Conservation (phyloP, 92 coral and sea anemone species). For the Epizoanthus scotinus region DNA sequence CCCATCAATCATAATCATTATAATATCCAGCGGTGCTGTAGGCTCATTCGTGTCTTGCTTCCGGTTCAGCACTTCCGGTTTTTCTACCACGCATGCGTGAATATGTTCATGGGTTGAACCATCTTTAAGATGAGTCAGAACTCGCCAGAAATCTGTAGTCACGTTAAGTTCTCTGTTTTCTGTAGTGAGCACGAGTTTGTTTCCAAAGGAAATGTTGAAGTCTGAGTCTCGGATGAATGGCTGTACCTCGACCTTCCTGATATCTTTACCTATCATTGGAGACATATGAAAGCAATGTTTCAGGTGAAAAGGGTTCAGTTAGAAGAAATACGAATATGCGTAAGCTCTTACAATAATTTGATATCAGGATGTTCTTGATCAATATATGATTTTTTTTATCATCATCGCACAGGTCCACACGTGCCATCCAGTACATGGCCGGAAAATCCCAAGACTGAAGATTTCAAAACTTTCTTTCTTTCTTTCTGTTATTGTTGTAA, state of each 20-base stretch:
- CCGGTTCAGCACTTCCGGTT: conserved; percentile 62
- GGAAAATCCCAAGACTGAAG: too few relatives aligned
- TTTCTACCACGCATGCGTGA: conserved; percentile 70
- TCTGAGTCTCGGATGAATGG: conserved; percentile 14
- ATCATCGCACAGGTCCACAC: too few relatives aligned
- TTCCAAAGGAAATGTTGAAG: conserved; percentile 2
- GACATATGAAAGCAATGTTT: too few relatives aligned
- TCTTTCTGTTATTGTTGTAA: too few relatives aligned
- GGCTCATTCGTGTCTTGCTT: conserved; percentile 9
- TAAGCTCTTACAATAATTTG: too few relatives aligned
- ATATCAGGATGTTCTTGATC: too few relatives aligned
- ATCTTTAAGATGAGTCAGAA: conserved; percentile 34
- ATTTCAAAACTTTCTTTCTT: too few relatives aligned
- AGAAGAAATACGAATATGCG: too few relatives aligned
- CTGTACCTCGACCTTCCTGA: conserved; percentile 3
- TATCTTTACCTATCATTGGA: not conserved
- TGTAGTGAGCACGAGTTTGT: conserved; percentile 4
- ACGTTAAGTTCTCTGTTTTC: not conserved
- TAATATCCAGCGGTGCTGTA: conserved; percentile 57
- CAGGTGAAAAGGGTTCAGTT: too few relatives aligned
- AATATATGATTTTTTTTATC: too few relatives aligned
- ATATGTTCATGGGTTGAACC: conserved; percentile 42
- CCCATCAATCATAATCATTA: conserved; percentile 62
- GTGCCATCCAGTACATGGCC: too few relatives aligned
- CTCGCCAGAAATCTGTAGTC: conserved; percentile 53